Evolutionary conservation across 1,140 invertebrate genomes (phyloP).

Genomic region (Cylas formicarius): DNA sequence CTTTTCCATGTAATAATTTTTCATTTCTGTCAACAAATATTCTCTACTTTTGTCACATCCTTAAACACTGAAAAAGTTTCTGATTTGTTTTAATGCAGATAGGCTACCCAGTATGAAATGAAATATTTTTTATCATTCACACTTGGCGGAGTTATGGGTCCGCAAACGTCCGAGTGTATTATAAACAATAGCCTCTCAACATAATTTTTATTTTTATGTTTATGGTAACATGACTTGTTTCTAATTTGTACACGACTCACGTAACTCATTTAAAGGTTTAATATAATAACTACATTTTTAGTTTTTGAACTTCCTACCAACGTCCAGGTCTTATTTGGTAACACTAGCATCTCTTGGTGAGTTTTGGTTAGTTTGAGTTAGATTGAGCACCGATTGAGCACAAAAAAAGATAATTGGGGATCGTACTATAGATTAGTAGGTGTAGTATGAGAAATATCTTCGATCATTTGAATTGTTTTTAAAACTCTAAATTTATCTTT

Average conservation of each 20-base stretch:
- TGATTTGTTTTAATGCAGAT: constrained; percentile 37
- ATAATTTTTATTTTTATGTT: constrained; percentile 37
- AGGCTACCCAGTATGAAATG: constrained; percentile 34
- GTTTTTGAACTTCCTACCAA: no score
- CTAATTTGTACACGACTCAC: constrained; percentile 44
- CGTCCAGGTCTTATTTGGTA: no score
- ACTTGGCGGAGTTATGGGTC: constrained; percentile 39
- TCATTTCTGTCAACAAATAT: constrained; percentile 42
- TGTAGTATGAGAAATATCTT: constrained; percentile 31
- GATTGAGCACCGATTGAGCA: no score
- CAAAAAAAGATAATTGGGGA: no score
- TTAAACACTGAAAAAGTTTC: constrained; percentile 38
- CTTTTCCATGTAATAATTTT: constrained; percentile 38
- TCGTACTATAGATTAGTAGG: no score
- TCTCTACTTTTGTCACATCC: no score
- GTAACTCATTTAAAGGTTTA: constrained; percentile 37
- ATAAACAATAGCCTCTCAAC: constrained; percentile 40
- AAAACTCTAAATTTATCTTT: no score
- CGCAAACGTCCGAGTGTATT: constrained; percentile 44
- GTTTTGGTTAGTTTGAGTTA: no score
- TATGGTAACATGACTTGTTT: constrained; percentile 42
- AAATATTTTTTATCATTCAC: constrained; percentile 39
- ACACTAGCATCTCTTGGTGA: no score
- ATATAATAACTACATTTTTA: no score
- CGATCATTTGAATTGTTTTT: constrained; percentile 34